Evolutionary conservation across 2,888 invertebrate genomes (phyloP), one percentile per base, ranked within the genome.

Genomic region (Mythimna pallens): DNA sequence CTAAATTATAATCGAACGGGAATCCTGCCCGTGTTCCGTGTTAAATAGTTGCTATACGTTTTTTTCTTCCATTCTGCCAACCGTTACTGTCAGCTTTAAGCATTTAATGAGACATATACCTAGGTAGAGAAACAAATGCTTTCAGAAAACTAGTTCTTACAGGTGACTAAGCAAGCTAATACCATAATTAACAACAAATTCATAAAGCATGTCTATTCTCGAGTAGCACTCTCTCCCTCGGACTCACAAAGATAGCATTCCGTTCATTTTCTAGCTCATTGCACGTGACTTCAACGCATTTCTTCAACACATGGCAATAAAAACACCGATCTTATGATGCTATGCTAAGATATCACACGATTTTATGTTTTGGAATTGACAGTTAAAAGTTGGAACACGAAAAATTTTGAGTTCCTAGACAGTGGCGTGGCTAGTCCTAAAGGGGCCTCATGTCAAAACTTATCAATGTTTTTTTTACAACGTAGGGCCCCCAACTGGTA

Each of bases 211-310:
- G 17, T 12, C 36, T 34, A 34, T 6, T 55, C 30, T 30, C 34
- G 50, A 47, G 54, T 22, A 14, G 36, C 69, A 83, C 80, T 80
- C 83, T 83, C 80, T 83, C 66, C 36, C 30, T 83, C 80, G 20
- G 30, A 80, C 50, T 30, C 57, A 73, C 36, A 22, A 64, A 57
- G 67, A 70, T 66, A 74, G 59, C 69, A 83, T 70, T 43, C 67
- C 73, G 40, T 57, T 55, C 34, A 64, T 67, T 74, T 74, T 80
- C 80, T 65, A 80, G 64, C 61, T 74, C 54, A 80, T 54, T 70
- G 67, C 83, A 57, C 65, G 40, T 69, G 59, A 82, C 64, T 30
- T 34, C 3, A 50, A 64, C 59, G 57, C 59, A 30, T 58, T 66
- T 58, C 47, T 67, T 25, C 36, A 63, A 66, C 91, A 25, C 14